A percentile compares a stretch with the other conserved stretches of the same genome.
phyloP scores from a whole-genome alignment of 2,888 invertebrate genomes.

The Gari tellinella region DNA sequence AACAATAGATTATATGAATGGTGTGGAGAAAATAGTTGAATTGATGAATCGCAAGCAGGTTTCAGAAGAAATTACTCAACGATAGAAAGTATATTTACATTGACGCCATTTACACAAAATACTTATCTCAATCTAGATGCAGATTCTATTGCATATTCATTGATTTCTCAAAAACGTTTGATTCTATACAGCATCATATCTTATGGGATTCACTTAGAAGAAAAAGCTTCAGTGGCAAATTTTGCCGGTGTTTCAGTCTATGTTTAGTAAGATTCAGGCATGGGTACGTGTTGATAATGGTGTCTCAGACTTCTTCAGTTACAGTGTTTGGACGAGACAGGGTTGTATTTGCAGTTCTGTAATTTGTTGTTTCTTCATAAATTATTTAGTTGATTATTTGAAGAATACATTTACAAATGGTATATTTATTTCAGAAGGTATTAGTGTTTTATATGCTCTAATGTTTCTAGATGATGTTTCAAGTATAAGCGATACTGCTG shows the following conservation, averaged over 20 bases:
- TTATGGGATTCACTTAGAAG: too few species aligned
- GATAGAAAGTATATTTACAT: slow-evolving; percentile 34
- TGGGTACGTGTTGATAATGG: background rate
- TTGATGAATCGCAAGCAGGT: slow-evolving; percentile 32
- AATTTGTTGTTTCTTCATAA: slow-evolving; percentile 1
- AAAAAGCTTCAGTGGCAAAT: too few species aligned
- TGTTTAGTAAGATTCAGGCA: background rate
- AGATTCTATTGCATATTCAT: slow-evolving; percentile 23
- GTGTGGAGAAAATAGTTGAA: slow-evolving; percentile 16
- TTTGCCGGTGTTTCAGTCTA: too few species aligned
- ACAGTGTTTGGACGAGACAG: too few species aligned
- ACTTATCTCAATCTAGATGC: slow-evolving; percentile 12
- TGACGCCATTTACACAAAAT: slow-evolving; percentile 24
- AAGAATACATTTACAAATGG: background rate
- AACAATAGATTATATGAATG: slow-evolving; percentile 13
- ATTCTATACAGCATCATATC: too few species aligned
- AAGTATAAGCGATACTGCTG: background rate
- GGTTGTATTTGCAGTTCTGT: background rate
- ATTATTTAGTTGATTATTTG: background rate
- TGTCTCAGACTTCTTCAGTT: background rate
- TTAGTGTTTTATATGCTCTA: background rate
- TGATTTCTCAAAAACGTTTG: slow-evolving; percentile 27
- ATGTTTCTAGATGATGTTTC: slow-evolving; percentile 2
- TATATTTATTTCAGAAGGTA: background rate
- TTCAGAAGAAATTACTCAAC: slow-evolving; percentile 24